Base-by-base conservation (phyloP, 2,797 vertebrate species). In the Oceanodroma leucorhoa region DNA sequence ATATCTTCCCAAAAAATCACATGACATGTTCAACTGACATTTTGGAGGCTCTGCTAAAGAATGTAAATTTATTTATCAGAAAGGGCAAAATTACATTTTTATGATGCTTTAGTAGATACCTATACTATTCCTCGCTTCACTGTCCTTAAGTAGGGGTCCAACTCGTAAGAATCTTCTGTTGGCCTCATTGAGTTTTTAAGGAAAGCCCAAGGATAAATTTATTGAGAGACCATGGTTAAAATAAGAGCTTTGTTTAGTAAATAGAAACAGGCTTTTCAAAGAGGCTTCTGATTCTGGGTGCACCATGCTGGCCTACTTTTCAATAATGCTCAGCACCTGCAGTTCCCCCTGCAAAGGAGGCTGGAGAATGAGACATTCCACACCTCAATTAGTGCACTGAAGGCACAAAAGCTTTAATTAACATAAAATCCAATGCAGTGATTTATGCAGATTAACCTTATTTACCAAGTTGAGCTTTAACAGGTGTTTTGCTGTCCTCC, bases 351-450 rank as follows among this genome's bases (percentile, higher is more conserved):
- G 69, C 54, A 87, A 95, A 92, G 50, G 36, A 71, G 50, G 21
- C 67, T 72, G 70, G 46, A 84, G 80, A 95, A 94, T 70, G 72
- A 92, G 77, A 83, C 87, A 94, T 96, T 95, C 94, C 87, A 86
- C 66, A 84, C 62, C 85, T 95, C 89, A 95, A 77, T 96, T 96
- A 95, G 88, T 40, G 65, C 79, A 72, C 57, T 91, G 85, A 93
- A 83, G 80, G 80, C 86, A 97, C 90, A 94, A 95, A 96, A 83
- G 75, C 51, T 87, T 95, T 89, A 84, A 96, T 96, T 94, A 95
- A 89, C 89, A 87, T 91, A 82, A 90, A 76, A 82, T 48, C 69
- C 83, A 88, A 57, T 82, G 80, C 48, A 76, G 48, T 66, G 29
- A 73, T 89, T 95, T 95, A 96, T 93, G 95, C 83, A 79, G 73